Evolutionary conservation across 2,113 vertebrate genomes (phyloP).

Genomic region (Lichenostomus cassidix): DNA sequence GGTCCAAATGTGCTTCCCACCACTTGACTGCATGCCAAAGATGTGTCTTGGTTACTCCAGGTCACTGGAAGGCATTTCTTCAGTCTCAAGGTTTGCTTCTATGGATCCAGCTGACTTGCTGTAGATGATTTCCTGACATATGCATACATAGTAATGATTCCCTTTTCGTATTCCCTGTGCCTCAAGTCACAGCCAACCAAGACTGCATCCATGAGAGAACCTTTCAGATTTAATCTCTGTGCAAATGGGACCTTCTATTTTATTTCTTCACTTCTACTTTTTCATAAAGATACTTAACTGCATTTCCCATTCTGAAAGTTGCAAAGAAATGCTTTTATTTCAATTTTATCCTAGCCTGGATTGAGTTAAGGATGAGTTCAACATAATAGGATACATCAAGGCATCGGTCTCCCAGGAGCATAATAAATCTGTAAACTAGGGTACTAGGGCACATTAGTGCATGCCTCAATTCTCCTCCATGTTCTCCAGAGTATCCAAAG

Average conservation of each 20-base stretch:
- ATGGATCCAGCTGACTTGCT: neutral
- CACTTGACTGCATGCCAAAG: neutral
- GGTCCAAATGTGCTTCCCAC: neutral
- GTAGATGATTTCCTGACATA: neutral
- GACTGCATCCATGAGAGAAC: neutral
- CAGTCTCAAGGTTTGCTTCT: neutral
- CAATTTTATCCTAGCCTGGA: neutral
- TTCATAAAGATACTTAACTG: neutral
- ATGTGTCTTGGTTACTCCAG: conserved; percentile 7
- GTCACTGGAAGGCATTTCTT: conserved; percentile 9
- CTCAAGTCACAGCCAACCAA: neutral
- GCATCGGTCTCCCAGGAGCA: conserved; percentile 11
- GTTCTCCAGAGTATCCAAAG: conserved; percentile 29
- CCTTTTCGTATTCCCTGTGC: neutral
- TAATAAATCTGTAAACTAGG: conserved; percentile 49
- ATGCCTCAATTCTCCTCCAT: conserved; percentile 31
- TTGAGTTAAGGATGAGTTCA: conserved; percentile 19
- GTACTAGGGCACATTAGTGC: conserved; percentile 38
- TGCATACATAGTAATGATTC: neutral
- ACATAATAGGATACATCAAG: neutral
- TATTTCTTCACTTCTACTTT: neutral
- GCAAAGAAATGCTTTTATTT: neutral
- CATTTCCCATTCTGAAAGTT: neutral
- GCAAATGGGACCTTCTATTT: neutral
- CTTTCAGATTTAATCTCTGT: neutral